Evolutionary conservation across 2,113 vertebrate genomes (phyloP).

Genomic region (Neotoma lepida): DNA sequence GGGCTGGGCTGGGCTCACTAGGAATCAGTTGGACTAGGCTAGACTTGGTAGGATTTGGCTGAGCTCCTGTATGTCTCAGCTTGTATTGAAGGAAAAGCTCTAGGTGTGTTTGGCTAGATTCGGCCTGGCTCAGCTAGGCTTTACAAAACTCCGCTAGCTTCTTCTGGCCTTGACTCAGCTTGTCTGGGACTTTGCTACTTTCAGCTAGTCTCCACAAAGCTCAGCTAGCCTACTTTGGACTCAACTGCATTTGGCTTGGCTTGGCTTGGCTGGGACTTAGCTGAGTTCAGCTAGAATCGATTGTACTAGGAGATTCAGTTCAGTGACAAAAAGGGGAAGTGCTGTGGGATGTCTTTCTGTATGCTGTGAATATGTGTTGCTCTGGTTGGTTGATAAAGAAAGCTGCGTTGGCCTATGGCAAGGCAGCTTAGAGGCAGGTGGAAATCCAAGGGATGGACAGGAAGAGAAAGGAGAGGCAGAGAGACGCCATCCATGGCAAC

Average conservation of each 20-base stretch:
- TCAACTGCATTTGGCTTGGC: not conserved
- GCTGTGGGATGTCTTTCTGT: too few species aligned
- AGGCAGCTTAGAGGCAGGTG: too few species aligned
- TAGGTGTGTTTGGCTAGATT: not conserved
- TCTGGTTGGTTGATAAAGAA: too few species aligned
- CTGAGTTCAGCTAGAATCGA: not conserved
- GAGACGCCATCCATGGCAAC: too few species aligned
- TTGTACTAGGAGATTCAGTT: not conserved
- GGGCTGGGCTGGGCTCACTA: not conserved
- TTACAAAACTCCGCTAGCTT: not conserved
- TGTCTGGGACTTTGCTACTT: too few species aligned
- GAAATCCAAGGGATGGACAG: too few species aligned
- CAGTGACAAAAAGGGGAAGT: too few species aligned
- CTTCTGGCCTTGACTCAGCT: not conserved
- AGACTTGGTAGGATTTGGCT: not conserved
- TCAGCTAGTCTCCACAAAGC: not conserved
- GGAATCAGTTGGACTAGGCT: not conserved
- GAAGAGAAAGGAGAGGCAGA: too few species aligned
- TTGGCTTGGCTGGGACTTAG: not conserved
- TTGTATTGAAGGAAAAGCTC: not conserved
- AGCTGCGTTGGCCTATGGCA: too few species aligned
- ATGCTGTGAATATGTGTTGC: too few species aligned
- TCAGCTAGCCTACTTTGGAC: not conserved
- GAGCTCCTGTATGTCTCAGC: too few species aligned
- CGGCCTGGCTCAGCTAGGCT: not conserved